These are phyloP conservation scores for Salmo trutta DNA, from an alignment of 2,797 vertebrate species.

Conservation along the genomic window DNA sequence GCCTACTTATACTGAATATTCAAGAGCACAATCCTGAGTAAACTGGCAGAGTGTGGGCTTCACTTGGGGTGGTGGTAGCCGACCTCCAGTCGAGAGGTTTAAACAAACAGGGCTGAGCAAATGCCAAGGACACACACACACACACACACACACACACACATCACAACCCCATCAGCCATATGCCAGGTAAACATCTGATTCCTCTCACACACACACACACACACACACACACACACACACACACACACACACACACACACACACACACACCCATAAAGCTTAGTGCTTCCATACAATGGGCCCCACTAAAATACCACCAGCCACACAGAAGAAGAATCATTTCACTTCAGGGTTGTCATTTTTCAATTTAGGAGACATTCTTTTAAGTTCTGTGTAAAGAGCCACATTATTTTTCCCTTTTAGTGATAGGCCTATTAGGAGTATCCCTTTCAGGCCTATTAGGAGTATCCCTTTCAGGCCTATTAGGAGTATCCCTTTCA, in stretches of 20 bases:
- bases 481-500: no score
- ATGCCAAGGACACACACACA: not conserved
- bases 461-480: no score
- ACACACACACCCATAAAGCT: not conserved
- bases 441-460: no score
- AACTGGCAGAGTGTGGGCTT: slow-evolving; percentile 16
- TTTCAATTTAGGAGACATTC: no score
- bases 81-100: not conserved
- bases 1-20: slow-evolving; percentile 54
- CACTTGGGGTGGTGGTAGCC: slow-evolving; percentile 23
- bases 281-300: not conserved
- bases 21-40: slow-evolving; percentile 46
- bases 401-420: no score
- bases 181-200: slow-evolving; percentile 2
- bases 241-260: not conserved
- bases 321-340: not conserved
- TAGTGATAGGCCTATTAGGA: no score
- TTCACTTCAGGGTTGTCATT: not conserved
- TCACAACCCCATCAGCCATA: slow-evolving; percentile 27
- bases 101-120: slow-evolving; percentile 36
- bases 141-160: not conserved
- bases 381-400: no score
- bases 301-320: slow-evolving; percentile 3
- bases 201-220: not conserved
- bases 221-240: not conserved